phyloP scores from a whole-genome alignment of 2,113 vertebrate genomes.

The Cheirogaleus medius region DNA sequence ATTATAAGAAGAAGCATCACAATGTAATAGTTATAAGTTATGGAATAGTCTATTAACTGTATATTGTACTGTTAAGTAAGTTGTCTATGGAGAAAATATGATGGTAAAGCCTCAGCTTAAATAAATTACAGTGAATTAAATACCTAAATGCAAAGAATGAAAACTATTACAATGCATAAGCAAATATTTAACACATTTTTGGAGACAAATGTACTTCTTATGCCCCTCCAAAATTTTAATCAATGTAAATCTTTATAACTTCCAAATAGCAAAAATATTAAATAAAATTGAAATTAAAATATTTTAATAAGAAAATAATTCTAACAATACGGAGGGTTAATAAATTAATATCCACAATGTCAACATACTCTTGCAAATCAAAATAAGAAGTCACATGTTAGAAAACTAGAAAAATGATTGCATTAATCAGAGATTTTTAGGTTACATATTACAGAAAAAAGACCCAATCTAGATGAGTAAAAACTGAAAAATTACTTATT shows the following conservation, averaged over 20 bases:
- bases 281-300: neutral
- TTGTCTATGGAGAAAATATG: neutral
- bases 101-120: neutral
- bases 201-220: neutral
- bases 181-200: neutral
- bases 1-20: neutral
- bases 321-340: neutral
- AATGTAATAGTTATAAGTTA: neutral
- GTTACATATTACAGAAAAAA: neutral
- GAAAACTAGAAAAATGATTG: neutral
- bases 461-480: neutral
- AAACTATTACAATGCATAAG: neutral
- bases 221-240: neutral
- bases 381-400: neutral
- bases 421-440: neutral
- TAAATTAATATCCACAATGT: neutral
- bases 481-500: neutral
- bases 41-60: neutral
- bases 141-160: neutral
- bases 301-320: neutral
- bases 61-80: neutral
- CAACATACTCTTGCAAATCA: neutral
- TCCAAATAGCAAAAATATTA: neutral
- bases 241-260: neutral
- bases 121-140: neutral